These are phyloP conservation scores for Coreoperca whiteheadi DNA, from an alignment of 2,113 vertebrate genomes.

Conservation along the genomic window DNA sequence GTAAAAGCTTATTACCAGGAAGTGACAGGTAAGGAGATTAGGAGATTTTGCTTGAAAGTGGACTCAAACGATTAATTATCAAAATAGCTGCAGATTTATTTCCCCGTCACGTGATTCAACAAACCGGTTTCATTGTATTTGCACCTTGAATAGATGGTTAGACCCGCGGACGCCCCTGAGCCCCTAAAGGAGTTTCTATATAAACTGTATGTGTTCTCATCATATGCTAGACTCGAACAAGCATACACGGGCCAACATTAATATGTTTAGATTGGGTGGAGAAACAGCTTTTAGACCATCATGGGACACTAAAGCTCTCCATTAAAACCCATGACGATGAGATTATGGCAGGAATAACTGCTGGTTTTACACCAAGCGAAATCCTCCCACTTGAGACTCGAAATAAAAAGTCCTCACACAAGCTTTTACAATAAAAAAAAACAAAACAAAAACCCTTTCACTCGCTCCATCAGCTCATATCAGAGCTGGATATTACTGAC, in stretches of 20 bases:
- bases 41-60: no score
- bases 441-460: no score
- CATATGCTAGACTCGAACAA: neutral
- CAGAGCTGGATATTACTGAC: neutral
- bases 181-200: neutral
- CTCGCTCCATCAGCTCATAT: neutral
- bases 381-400: neutral
- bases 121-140: no score
- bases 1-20: slow-evolving; percentile 65
- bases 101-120: no score
- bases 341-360: neutral
- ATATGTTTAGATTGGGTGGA: neutral
- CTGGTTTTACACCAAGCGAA: neutral
- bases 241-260: neutral
- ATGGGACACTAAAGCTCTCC: neutral
- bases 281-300: neutral
- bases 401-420: neutral
- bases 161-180: no score
- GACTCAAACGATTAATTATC: no score
- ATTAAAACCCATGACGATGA: neutral
- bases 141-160: neutral
- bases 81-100: no score
- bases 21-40: slow-evolving; percentile 71
- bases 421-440: no score
- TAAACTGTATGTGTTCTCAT: neutral